phyloP scores from a whole-genome alignment of 2,113 vertebrate genomes.

The Gallinago undulata region DNA sequence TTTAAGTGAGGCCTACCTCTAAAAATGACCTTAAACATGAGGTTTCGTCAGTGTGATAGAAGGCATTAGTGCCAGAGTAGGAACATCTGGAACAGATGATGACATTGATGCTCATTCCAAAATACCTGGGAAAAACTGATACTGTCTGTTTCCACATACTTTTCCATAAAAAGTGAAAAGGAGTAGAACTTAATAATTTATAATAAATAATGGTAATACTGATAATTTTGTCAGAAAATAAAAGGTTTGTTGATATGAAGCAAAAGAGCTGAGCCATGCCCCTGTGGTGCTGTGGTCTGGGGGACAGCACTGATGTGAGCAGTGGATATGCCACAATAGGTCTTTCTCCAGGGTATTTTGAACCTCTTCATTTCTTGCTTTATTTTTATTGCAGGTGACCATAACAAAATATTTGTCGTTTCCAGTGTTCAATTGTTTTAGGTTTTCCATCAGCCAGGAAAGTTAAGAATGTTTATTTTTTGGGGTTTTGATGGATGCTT shows the following conservation, averaged over 20 bases:
- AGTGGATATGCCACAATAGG: neutral
- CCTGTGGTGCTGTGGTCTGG: neutral
- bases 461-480: neutral
- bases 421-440: neutral
- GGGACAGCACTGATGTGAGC: too few relatives aligned
- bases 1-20: neutral
- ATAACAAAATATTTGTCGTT: neutral
- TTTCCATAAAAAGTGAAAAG: neutral
- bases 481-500: neutral
- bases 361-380: neutral
- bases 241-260: neutral
- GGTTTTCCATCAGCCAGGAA: neutral
- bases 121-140: neutral
- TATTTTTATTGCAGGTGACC: neutral
- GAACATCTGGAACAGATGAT: neutral
- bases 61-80: neutral
- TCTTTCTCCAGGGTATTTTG: neutral
- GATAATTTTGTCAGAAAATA: neutral
- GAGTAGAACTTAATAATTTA: neutral
- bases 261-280: neutral
- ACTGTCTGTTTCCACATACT: neutral
- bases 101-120: neutral
- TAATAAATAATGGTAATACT: neutral
- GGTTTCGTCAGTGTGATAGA: neutral
- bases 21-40: neutral